Percentiles rank a stretch among this genome's conserved stretches.
These are phyloP conservation scores for Trypoxylon attenuatum DNA, from an alignment of 2,888 invertebrate genomes.

Conservation along the genomic window DNA sequence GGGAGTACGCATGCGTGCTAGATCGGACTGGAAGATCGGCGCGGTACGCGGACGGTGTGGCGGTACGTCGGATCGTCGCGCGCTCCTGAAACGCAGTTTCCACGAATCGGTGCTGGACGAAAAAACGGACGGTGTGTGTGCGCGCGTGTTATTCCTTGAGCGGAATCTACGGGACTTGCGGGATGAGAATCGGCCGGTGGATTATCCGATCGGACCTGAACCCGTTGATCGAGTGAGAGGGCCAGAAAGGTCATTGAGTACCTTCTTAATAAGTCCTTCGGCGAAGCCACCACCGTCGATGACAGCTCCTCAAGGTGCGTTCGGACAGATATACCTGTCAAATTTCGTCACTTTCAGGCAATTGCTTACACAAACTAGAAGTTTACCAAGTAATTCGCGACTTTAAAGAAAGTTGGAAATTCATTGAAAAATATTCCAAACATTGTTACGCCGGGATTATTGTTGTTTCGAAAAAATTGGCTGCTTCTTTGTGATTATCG, in stretches of 20 bases:
- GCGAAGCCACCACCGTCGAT: background rate
- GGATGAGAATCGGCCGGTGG: conserved; percentile 35
- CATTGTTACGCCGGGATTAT: too few relatives aligned
- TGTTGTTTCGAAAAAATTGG: too few relatives aligned
- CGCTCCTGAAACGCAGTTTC: conserved; percentile 72
- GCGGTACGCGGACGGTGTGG: too few relatives aligned
- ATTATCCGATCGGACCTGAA: conserved; percentile 12
- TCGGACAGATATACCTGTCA: conserved; percentile 15
- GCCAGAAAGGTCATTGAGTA: conserved; percentile 41
- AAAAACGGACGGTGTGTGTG: conserved; percentile 60
- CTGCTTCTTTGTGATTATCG: too few relatives aligned
- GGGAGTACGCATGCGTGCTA: conserved; percentile 62
- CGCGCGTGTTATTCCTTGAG: conserved; percentile 41
- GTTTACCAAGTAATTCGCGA: too few relatives aligned
- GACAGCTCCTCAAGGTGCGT: background rate
- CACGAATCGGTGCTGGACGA: conserved; percentile 69
- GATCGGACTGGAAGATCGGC: conserved; percentile 33
- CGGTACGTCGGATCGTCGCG: too few relatives aligned
- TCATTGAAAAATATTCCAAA: too few relatives aligned
- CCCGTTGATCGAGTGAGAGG: conserved; percentile 34
- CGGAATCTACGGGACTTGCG: too few relatives aligned
- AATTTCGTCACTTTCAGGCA: conserved; percentile 1
- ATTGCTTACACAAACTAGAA: too few relatives aligned
- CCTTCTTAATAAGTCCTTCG: background rate
- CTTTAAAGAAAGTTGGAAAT: too few relatives aligned